Percentiles rank a stretch among this genome's conserved stretches.
phyloP scores from a whole-genome alignment of 2,888 invertebrate species.

The Eumerus sabulonum region DNA sequence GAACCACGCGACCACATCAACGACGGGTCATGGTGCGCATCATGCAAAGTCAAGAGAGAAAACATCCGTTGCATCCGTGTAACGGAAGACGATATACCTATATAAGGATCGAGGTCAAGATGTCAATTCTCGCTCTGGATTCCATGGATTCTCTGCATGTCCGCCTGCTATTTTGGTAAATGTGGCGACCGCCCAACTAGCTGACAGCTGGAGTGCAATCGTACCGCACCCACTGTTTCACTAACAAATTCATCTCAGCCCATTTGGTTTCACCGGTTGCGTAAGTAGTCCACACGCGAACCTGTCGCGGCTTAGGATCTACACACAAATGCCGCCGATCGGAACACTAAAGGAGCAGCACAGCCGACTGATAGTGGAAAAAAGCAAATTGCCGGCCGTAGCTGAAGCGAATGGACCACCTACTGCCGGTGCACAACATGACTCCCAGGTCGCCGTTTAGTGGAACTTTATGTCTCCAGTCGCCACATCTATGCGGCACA shows the following conservation, averaged over 20 bases:
- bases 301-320: slow-evolving; percentile 55
- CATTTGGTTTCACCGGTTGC: slow-evolving; percentile 43
- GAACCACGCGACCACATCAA: too few species aligned
- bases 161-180: too few species aligned
- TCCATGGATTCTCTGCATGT: too few species aligned
- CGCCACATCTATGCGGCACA: slow-evolving; percentile 26
- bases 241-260: slow-evolving; percentile 61
- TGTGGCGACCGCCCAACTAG: slow-evolving; percentile 20
- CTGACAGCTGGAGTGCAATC: slow-evolving; percentile 31
- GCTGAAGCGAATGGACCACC: slow-evolving; percentile 61
- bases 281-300: slow-evolving; percentile 56
- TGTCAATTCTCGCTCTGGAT: too few species aligned
- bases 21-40: too few species aligned
- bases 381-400: slow-evolving; percentile 13
- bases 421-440: slow-evolving; percentile 57
- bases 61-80: too few species aligned
- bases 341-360: slow-evolving; percentile 18
- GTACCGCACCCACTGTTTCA: slow-evolving; percentile 61
- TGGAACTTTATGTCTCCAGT: slow-evolving; percentile 8
- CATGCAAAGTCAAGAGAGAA: too few species aligned
- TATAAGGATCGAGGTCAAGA: too few species aligned
- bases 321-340: slow-evolving; percentile 23
- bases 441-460: slow-evolving; percentile 37
- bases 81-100: too few species aligned
- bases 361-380: background rate